phyloP scores from a whole-genome alignment of 2,113 vertebrate species.

The Notarius quadriscutis region DNA sequence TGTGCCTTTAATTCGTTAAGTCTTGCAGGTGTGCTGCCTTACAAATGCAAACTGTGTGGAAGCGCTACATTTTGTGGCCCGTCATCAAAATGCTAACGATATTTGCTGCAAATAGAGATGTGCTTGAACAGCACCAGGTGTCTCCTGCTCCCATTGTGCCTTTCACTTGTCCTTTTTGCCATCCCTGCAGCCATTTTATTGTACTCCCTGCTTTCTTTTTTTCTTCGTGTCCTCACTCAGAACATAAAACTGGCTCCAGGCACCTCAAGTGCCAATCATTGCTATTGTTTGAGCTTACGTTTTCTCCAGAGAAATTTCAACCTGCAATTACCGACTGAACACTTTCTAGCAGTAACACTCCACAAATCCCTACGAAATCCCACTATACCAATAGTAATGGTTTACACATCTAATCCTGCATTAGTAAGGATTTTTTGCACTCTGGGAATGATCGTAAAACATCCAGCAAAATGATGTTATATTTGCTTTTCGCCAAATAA shows the following conservation, averaged over 20 bases:
- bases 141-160: conserved; percentile 28
- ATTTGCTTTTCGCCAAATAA: conserved; percentile 8
- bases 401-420: conserved; percentile 21
- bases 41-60: conserved; percentile 9
- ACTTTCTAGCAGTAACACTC: conserved; percentile 37
- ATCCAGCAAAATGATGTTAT: conserved; percentile 6
- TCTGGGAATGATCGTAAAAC: conserved; percentile 10
- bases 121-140: conserved; percentile 46
- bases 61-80: conserved; percentile 29
- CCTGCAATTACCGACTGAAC: conserved; percentile 47
- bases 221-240: neutral
- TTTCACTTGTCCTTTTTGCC: conserved; percentile 33
- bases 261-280: conserved; percentile 46
- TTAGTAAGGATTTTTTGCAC: conserved; percentile 18
- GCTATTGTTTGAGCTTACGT: conserved; percentile 49
- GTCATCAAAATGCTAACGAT: conserved; percentile 41
- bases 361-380: conserved; percentile 42
- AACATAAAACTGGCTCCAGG: conserved; percentile 32
- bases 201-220: conserved; percentile 19
- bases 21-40: conserved; percentile 23
- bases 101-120: conserved; percentile 35
- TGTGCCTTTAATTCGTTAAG: neutral
- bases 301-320: conserved; percentile 47
- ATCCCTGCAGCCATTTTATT: conserved; percentile 16
- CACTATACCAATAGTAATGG: conserved; percentile 20